A percentile compares a stretch with the other conserved stretches of the same genome.
These are phyloP conservation scores for Thalassaphorura encarpata DNA, from an alignment of 1,140 invertebrate genomes.

Conservation along the genomic window DNA sequence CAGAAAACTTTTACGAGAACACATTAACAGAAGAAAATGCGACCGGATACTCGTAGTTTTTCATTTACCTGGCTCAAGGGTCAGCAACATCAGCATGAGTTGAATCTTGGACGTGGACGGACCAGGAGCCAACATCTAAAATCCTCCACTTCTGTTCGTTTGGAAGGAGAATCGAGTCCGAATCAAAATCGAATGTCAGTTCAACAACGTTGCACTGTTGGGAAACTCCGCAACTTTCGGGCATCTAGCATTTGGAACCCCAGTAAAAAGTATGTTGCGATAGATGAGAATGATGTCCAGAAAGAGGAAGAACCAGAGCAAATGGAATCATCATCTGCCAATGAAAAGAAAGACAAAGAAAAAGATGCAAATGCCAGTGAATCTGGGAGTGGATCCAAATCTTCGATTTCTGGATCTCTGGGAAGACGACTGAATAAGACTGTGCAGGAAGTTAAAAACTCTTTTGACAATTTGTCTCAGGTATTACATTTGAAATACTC, in stretches of 20 bases:
- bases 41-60: constrained; percentile 31
- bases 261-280: background rate
- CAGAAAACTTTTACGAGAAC: too few species aligned
- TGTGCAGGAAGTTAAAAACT: constrained; percentile 46
- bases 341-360: background rate
- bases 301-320: constrained; percentile 4
- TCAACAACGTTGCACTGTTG: background rate
- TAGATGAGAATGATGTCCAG: constrained; percentile 1
- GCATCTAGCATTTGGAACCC: background rate
- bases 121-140: constrained; percentile 4
- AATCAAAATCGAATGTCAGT: too few species aligned
- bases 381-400: background rate
- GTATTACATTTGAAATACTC: constrained; percentile 36
- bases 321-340: background rate
- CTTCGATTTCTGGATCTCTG: constrained; percentile 9
- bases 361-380: background rate
- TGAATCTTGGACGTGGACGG: background rate
- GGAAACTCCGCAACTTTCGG: background rate
- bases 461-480: constrained; percentile 49
- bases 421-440: constrained; percentile 44
- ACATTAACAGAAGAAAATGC: too few species aligned
- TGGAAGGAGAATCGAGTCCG: too few species aligned
- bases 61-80: constrained; percentile 31
- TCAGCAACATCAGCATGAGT: constrained; percentile 9
- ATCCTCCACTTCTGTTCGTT: too few species aligned